A percentile compares a stretch with the other conserved stretches of the same genome.
phyloP scores from a whole-genome alignment of 1,140 invertebrate species.

The Drosophila bipectinata region DNA sequence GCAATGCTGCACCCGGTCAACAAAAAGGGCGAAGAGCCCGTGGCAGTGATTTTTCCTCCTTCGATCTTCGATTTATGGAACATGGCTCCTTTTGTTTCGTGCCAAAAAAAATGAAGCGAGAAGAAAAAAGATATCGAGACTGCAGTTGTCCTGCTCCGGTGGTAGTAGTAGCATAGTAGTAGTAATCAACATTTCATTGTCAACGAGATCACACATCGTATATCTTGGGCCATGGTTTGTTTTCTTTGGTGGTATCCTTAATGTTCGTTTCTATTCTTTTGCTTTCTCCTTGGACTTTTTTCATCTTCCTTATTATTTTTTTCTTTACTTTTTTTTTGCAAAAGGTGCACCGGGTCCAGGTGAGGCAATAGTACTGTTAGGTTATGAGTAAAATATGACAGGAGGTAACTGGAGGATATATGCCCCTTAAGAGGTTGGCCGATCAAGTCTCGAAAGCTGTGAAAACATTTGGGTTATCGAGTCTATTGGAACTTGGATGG shows the following conservation, averaged over 20 bases:
- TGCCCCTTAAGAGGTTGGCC: not conserved
- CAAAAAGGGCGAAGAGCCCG: constrained; percentile 55
- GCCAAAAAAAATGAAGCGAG: constrained; percentile 38
- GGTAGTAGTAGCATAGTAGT: constrained; percentile 36
- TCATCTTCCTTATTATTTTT: constrained; percentile 9
- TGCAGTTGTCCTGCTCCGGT: constrained; percentile 30
- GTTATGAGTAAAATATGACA: constrained; percentile 7
- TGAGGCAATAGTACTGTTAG: constrained; percentile 32
- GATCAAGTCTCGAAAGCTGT: constrained; percentile 23
- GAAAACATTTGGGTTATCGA: constrained; percentile 9
- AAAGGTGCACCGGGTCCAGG: constrained; percentile 72
- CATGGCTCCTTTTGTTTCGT: constrained; percentile 40
- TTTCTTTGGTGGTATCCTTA: constrained; percentile 64
- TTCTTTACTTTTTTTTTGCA: constrained; percentile 46
- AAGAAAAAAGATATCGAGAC: constrained; percentile 11
- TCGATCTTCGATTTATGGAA: constrained; percentile 47
- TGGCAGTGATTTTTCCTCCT: constrained; percentile 77
- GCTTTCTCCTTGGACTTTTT: constrained; percentile 5
- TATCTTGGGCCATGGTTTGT: constrained; percentile 72
- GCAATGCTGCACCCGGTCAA: constrained; percentile 71
- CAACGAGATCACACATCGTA: constrained; percentile 84
- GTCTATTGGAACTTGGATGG: too few species aligned
- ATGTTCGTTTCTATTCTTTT: constrained; percentile 17
- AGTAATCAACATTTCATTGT: constrained; percentile 82
- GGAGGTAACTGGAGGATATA: not conserved